Conservation (phyloP, 1,140 invertebrate species). For the Gerris buenoi region DNA sequence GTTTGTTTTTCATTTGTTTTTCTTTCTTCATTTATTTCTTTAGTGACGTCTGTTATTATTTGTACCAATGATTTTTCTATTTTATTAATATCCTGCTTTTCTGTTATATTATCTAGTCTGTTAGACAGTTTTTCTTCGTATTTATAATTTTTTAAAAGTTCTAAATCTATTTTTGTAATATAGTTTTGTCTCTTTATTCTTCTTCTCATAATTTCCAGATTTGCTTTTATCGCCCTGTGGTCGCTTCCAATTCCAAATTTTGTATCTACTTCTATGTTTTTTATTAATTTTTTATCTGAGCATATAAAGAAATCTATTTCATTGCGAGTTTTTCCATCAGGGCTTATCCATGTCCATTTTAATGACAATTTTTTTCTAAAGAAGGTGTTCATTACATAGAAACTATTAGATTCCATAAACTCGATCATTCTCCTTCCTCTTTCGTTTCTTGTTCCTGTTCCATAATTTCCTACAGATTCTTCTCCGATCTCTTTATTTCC, state of each 20-base stretch:
- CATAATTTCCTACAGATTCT: slow-evolving; percentile 5
- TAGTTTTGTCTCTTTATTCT: neutral
- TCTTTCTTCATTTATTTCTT: neutral
- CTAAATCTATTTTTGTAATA: neutral
- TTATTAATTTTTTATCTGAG: neutral
- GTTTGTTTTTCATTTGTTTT: neutral
- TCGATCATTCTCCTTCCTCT: slow-evolving; percentile 8
- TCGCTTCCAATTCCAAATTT: neutral
- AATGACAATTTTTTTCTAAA: slow-evolving; percentile 1
- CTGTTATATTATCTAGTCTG: neutral
- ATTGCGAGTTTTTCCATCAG: neutral
- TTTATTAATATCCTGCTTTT: neutral
- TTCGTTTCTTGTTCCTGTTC: slow-evolving; percentile 10
- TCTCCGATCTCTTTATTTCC: slow-evolving; percentile 4
- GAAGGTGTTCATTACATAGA: slow-evolving; percentile 8
- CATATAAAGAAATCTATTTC: slow-evolving; percentile 8
- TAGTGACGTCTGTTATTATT: neutral
- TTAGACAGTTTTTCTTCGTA: neutral
- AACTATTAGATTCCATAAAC: slow-evolving; percentile 9
- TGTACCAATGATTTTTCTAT: neutral
- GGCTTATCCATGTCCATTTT: slow-evolving; percentile 8
- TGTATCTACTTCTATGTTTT: neutral
- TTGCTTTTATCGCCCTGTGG: neutral
- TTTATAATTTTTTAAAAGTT: neutral
- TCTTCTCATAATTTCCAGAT: neutral